Base-by-base conservation (phyloP, 2,797 vertebrate genomes). In the Siniperca scherzeri region DNA sequence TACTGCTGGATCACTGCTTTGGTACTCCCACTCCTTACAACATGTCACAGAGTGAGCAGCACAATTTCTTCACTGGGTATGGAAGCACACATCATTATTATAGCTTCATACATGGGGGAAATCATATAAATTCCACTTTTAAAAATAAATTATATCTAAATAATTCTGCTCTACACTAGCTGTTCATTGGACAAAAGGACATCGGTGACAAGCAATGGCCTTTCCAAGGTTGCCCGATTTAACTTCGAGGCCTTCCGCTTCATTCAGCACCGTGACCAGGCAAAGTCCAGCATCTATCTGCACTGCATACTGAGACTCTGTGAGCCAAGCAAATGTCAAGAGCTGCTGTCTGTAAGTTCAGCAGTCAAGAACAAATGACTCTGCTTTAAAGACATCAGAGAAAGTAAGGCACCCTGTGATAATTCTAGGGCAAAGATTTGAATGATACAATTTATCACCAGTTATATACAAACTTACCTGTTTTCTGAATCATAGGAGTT, bases 271-370 rank as follows among this genome's bases (percentile, higher is more conserved):
- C 92, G 88, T 0, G 79, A 93, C 78, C 82, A 89, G 81, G 82
- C 92, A 46, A 91, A 82, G 74, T 96, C 96, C 83, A 94, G 85
- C 82, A 89, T 96, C 75, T 97, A 93, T 59, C 61, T 97, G 72
- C 96, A 97, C 87, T 97, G 96, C 84, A 93, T 96, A n/a, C 83
- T 96, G 76, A 93, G 95, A 71, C 93, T 97, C 5, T 97, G 96
- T 74, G 93, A 95, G 69, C 93, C 94, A 48, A 92, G 30, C 61
- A 93, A 93, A 62, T 97, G 96, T 59, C 87, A 91, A 82, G 84
- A 88, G 70, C 88, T 95, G 52, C 42, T 95, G 56, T 42, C 86
- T 46, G 95, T 96, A 90, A 93, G 95, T 85, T 30, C 3, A 56
- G 11, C 64, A 33, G 33, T 46, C 27, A 25, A 57, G 38, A 74